These are phyloP conservation scores for Synaphobranchus kaupii DNA, from an alignment of 2,797 vertebrate species.

Conservation along the genomic window DNA sequence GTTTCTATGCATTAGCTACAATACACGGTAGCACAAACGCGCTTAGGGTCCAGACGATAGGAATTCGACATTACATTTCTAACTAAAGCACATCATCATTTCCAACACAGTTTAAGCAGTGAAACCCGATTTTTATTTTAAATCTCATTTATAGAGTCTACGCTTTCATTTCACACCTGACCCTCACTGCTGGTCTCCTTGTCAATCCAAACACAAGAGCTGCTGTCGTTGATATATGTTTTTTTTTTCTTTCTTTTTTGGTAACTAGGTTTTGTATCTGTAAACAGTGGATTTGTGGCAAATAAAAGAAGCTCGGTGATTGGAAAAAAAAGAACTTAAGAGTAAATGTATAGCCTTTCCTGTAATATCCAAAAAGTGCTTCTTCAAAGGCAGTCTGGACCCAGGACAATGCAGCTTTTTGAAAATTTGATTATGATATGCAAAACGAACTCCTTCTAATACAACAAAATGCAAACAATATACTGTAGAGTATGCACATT, in stretches of 20 bases:
- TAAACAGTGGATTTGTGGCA: neutral
- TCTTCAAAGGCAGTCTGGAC: neutral
- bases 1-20: neutral
- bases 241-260: neutral
- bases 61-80: neutral
- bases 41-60: constrained; percentile 1
- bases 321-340: neutral
- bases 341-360: neutral
- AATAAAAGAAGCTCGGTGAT: neutral
- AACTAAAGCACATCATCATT: neutral
- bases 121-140: neutral
- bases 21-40: constrained; percentile 1
- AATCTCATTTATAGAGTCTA: neutral
- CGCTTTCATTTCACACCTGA: neutral
- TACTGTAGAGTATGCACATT: neutral
- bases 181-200: neutral
- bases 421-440: neutral
- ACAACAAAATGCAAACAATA: constrained; percentile 12
- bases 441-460: constrained; percentile 16
- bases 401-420: neutral
- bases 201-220: neutral
- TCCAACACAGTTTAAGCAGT: neutral
- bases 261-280: neutral
- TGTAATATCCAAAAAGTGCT: constrained; percentile 13
- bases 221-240: neutral